These are phyloP conservation scores for Aplysina aerophoba DNA, from an alignment of 37 sponge, comb jelly and placozoan genomes.

Conservation along the genomic window DNA sequence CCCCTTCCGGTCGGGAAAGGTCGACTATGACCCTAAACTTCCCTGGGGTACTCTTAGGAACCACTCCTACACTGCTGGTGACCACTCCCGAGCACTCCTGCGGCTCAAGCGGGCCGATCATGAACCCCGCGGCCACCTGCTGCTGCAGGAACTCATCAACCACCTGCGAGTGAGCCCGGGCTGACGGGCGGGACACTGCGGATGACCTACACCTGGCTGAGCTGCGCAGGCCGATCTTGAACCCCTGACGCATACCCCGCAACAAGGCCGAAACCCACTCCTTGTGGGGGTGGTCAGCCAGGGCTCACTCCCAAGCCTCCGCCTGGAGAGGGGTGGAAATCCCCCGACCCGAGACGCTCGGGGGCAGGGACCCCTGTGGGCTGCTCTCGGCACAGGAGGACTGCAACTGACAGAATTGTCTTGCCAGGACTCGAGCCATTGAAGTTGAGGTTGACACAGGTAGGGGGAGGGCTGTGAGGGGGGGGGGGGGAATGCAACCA, in stretches of 20 bases:
- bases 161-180: slow-evolving; percentile 33
- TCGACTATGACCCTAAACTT: slow-evolving; percentile 5
- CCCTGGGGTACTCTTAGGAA: slow-evolving; percentile 38
- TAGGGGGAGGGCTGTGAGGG: too few species aligned
- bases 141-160: slow-evolving; percentile 14
- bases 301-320: background rate
- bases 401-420: slow-evolving; percentile 25
- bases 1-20: background rate
- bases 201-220: background rate
- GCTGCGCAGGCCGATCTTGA: background rate
- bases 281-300: background rate
- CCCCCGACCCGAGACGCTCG: background rate
- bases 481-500: too few species aligned
- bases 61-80: slow-evolving; percentile 25
- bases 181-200: slow-evolving; percentile 11
- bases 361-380: background rate
- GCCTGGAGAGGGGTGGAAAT: background rate
- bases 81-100: background rate
- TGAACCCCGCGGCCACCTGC: slow-evolving; percentile 16
- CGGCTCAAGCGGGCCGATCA: slow-evolving; percentile 39
- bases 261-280: background rate
- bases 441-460: too few species aligned
- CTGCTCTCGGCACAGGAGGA: background rate
- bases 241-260: background rate
- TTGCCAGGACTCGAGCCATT: background rate